Evolutionary conservation across 1,140 invertebrate genomes (phyloP).

Genomic region (Zaprionus ornatus): DNA sequence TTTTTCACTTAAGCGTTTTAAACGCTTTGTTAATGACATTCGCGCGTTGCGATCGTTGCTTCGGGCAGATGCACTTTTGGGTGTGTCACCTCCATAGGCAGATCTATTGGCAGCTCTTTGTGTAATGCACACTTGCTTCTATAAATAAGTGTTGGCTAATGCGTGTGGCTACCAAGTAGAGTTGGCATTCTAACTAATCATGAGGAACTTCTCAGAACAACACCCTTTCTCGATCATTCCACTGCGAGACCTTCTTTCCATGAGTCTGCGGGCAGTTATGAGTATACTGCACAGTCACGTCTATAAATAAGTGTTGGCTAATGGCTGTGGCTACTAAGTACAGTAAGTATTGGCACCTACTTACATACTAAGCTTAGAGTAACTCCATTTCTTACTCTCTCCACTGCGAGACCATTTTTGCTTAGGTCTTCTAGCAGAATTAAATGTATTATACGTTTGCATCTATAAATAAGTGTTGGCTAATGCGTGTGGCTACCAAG

Average conservation of each 20-base stretch:
- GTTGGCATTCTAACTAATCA: not conserved
- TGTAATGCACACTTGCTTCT: conserved; percentile 33
- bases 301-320: not conserved
- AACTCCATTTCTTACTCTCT: too few species aligned
- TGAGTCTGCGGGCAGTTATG: fast-evolving
- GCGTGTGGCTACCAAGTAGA: not conserved
- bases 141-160: conserved; percentile 46
- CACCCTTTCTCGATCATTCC: too few species aligned
- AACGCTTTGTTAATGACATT: conserved; percentile 75
- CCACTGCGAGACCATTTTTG: too few species aligned
- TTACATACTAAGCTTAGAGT: not conserved
- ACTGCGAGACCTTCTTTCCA: too few species aligned
- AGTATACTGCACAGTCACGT: not conserved
- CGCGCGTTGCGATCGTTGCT: conserved; percentile 32
- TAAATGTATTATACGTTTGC: too few species aligned
- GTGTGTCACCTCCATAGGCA: conserved; percentile 53
- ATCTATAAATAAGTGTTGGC: not conserved
- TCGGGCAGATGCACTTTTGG: conserved; percentile 64
- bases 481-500: not conserved
- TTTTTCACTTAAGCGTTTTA: conserved; percentile 52
- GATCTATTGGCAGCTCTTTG: conserved; percentile 17
- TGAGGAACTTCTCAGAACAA: not conserved
- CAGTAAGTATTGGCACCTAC: not conserved
- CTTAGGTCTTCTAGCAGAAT: too few species aligned
- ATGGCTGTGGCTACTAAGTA: not conserved